These are phyloP conservation scores for Tadarida brasiliensis DNA, from an alignment of 2,797 vertebrate genomes.

Conservation along the genomic window DNA sequence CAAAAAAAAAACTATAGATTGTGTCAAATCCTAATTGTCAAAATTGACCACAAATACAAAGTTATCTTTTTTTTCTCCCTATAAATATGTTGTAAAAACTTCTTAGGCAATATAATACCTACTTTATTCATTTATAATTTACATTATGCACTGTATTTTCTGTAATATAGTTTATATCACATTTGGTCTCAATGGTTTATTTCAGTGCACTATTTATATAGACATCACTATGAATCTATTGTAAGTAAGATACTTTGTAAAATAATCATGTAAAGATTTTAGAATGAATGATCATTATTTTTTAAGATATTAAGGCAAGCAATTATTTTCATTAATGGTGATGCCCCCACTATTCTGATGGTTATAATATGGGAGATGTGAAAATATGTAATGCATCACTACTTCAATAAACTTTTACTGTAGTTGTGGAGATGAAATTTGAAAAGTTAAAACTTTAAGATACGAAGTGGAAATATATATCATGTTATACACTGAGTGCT, in stretches of 20 bases:
- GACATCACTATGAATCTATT: background rate
- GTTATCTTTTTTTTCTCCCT: background rate
- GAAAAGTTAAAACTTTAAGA: background rate
- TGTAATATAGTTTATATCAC: background rate
- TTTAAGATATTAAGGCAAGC: background rate
- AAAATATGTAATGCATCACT: background rate
- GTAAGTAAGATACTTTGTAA: slow-evolving; percentile 1
- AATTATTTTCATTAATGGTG: slow-evolving; percentile 13
- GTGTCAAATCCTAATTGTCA: slow-evolving; percentile 45
- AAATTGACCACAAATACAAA: background rate
- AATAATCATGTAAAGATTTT: background rate
- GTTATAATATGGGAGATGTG: background rate
- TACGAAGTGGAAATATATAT: background rate
- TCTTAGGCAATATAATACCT: background rate
- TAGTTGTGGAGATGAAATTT: background rate
- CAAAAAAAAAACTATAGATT: slow-evolving; percentile 20
- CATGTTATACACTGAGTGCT: background rate
- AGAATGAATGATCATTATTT: background rate
- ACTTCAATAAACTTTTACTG: background rate
- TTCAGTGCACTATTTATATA: background rate
- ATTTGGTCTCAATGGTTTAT: background rate
- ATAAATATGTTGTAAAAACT: background rate
- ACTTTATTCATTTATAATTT: background rate
- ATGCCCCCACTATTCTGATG: background rate
- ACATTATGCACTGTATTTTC: background rate